Conservation (phyloP, 2,888 invertebrate species). For the Drosophila ezoana region DNA sequence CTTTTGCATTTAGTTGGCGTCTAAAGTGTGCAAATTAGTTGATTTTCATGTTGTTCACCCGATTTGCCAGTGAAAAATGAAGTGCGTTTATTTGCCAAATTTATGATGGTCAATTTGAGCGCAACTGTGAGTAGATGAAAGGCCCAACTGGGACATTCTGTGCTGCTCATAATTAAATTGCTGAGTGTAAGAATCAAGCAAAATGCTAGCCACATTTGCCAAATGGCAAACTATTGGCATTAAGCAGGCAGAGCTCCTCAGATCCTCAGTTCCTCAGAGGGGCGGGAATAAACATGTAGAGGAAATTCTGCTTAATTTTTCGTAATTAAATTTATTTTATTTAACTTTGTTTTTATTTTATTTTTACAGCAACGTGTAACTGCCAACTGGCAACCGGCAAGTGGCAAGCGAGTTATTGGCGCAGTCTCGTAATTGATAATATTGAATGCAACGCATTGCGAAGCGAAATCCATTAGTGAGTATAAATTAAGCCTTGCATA, state of each 20-base stretch:
- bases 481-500: conserved; percentile 76
- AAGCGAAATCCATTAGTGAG: conserved; percentile 75
- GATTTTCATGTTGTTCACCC: conserved; percentile 59
- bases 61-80: conserved; percentile 56
- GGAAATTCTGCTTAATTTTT: conserved; percentile 56
- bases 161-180: conserved; percentile 17
- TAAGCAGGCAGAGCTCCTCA: background rate
- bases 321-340: conserved; percentile 71
- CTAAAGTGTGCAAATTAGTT: conserved; percentile 74
- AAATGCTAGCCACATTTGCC: conserved; percentile 1
- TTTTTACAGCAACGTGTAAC: conserved; percentile 31
- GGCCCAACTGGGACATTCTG: background rate
- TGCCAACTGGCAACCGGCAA: background rate
- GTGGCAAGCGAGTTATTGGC: conserved; percentile 36
- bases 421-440: conserved; percentile 71
- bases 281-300: background rate
- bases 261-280: background rate
- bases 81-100: conserved; percentile 38
- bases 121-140: background rate
- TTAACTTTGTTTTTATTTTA: conserved; percentile 7
- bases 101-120: conserved; percentile 38
- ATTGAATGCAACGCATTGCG: conserved; percentile 59
- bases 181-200: background rate
- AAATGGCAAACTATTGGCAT: conserved; percentile 8
- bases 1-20: conserved; percentile 43